These are phyloP conservation scores for Nerophis lumbriciformis DNA, from an alignment of 2,113 vertebrate species.

Conservation along the genomic window DNA sequence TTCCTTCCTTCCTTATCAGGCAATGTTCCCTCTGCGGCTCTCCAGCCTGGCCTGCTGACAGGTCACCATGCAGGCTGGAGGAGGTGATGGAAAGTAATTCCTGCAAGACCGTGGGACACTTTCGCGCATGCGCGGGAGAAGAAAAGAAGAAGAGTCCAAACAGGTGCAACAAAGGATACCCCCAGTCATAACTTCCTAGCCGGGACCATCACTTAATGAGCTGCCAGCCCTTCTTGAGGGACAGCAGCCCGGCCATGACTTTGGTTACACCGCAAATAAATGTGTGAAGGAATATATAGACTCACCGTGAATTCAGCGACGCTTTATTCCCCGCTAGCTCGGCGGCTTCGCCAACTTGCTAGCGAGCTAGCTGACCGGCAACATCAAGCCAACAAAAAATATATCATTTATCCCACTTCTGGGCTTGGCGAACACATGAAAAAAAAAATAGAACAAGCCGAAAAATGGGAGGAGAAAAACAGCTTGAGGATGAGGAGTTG, in stretches of 20 bases:
- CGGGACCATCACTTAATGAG: neutral
- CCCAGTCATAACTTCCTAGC: neutral
- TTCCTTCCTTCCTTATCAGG: constrained; percentile 55
- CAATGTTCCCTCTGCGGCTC: constrained; percentile 42
- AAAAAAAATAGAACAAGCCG: constrained; percentile 1
- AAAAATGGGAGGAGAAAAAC: neutral
- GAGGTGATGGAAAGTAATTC: constrained; percentile 44
- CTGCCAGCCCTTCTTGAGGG: constrained; percentile 3
- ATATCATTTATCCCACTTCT: constrained; percentile 27
- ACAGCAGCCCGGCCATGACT: neutral
- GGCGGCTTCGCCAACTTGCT: constrained; percentile 23
- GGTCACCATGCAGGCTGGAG: constrained; percentile 41
- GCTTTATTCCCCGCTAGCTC: constrained; percentile 23
- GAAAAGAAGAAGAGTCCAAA: constrained; percentile 17
- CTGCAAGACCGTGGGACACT: constrained; percentile 20
- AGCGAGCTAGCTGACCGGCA: constrained; percentile 51
- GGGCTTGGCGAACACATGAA: neutral
- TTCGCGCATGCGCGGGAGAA: neutral
- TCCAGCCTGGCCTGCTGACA: constrained; percentile 13
- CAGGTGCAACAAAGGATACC: constrained; percentile 32
- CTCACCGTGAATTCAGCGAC: constrained; percentile 43
- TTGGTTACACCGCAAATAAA: neutral
- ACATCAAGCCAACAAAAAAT: constrained; percentile 8
- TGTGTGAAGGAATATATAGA: constrained; percentile 18
- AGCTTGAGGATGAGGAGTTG: neutral